These are phyloP conservation scores for Euura saliciscinereae DNA, from an alignment of 1,140 invertebrate genomes.

Conservation along the genomic window DNA sequence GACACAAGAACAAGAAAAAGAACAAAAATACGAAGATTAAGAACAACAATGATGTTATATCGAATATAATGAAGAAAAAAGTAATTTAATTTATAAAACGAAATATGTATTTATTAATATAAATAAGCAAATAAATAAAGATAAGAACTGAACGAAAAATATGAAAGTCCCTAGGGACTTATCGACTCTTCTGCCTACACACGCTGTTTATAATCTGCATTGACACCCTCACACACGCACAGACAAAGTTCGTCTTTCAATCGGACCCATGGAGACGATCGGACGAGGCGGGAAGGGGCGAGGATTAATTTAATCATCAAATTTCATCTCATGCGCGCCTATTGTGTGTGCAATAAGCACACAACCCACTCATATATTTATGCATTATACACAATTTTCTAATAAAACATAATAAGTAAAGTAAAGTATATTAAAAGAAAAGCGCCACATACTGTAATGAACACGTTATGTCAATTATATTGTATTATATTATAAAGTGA, in stretches of 20 bases:
- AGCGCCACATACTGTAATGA: slow-evolving; percentile 3
- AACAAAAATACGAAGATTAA: neutral
- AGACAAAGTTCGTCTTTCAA: neutral
- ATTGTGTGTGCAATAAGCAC: neutral
- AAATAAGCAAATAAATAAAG: slow-evolving; percentile 58
- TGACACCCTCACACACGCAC: neutral
- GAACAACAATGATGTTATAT: slow-evolving; percentile 41
- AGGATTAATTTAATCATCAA: neutral
- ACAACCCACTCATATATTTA: neutral
- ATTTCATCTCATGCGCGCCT: neutral
- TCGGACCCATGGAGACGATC: neutral
- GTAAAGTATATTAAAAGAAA: neutral
- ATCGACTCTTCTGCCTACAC: neutral
- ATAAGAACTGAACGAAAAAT: slow-evolving; percentile 17
- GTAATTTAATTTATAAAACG: slow-evolving; percentile 61
- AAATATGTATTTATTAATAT: slow-evolving; percentile 63
- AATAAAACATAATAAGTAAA: neutral
- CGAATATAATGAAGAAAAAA: slow-evolving; percentile 55
- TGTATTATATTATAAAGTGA: slow-evolving; percentile 13
- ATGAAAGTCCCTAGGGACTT: neutral
- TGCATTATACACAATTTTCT: slow-evolving; percentile 3
- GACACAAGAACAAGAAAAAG: neutral
- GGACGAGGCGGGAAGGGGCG: neutral
- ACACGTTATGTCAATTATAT: slow-evolving; percentile 10
- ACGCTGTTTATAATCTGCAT: neutral